Conservation (phyloP, 2,888 invertebrate species). For the Mactromeris polynyma region DNA sequence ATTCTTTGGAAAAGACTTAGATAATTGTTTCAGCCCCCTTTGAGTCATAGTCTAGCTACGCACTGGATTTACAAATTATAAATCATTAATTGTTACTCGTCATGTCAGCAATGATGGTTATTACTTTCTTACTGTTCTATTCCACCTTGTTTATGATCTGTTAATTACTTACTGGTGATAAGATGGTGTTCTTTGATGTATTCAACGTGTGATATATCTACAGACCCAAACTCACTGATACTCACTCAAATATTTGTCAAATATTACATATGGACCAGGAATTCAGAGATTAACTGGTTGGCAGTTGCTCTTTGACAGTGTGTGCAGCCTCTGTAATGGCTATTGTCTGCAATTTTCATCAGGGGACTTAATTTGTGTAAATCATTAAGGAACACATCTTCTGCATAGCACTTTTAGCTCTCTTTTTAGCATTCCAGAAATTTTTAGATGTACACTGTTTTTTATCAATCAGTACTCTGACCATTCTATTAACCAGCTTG, state of each 20-base stretch:
- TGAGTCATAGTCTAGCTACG: neutral
- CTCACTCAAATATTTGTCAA: too few species aligned
- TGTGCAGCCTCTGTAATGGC: too few species aligned
- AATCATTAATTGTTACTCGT: conserved; percentile 2
- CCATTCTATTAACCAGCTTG: neutral
- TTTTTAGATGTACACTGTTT: neutral
- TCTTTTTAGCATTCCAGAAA: neutral
- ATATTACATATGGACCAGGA: too few species aligned
- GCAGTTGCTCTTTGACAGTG: too few species aligned
- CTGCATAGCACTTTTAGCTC: too few species aligned
- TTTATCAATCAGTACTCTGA: neutral
- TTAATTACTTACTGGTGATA: neutral
- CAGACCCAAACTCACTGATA: too few species aligned
- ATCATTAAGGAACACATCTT: too few species aligned
- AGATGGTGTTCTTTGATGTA: neutral
- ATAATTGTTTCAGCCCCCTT: neutral
- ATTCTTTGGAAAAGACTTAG: too few species aligned
- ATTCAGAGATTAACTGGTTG: too few species aligned
- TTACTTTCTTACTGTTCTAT: neutral
- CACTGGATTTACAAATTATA: neutral
- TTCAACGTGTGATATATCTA: neutral
- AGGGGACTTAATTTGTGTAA: too few species aligned
- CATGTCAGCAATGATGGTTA: neutral
- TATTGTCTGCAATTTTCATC: too few species aligned
- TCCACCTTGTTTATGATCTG: neutral